Conservation (phyloP, 2,888 invertebrate genomes). For the Eupelmus urozonus region DNA sequence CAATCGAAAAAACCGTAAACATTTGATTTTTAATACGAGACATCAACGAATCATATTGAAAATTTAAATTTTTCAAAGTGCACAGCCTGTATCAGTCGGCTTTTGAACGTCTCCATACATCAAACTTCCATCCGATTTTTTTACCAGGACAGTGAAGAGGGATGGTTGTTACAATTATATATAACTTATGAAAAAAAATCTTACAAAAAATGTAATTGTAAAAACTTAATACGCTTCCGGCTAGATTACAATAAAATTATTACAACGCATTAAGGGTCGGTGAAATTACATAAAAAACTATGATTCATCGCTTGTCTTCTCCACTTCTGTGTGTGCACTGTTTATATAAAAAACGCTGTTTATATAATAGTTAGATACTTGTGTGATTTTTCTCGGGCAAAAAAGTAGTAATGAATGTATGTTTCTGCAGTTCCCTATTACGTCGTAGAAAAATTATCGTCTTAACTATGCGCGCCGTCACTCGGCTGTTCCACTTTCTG, state of each 20-base stretch:
- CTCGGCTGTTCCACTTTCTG: slow-evolving; percentile 29
- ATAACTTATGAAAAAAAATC: slow-evolving; percentile 53
- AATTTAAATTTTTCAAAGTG: slow-evolving; percentile 18
- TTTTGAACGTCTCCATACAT: slow-evolving; percentile 18
- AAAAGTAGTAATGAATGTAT: background rate
- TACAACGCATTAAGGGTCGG: slow-evolving; percentile 51
- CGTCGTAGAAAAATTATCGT: slow-evolving; percentile 67
- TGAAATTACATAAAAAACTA: slow-evolving; percentile 48
- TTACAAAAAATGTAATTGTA: slow-evolving; percentile 56
- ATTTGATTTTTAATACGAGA: slow-evolving; percentile 25
- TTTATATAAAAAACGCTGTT: slow-evolving; percentile 2
- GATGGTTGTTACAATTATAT: slow-evolving; percentile 42
- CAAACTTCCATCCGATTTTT: slow-evolving; percentile 45
- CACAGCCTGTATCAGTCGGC: background rate
- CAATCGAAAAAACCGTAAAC: slow-evolving; percentile 3
- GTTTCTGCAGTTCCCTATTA: slow-evolving; percentile 46
- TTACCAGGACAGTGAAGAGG: slow-evolving; percentile 32
- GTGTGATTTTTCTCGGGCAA: slow-evolving; percentile 12
- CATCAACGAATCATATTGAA: slow-evolving; percentile 2
- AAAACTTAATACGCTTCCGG: slow-evolving; percentile 56
- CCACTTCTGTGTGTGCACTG: slow-evolving; percentile 12
- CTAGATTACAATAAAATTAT: slow-evolving; percentile 58
- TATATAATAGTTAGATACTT: slow-evolving; percentile 8
- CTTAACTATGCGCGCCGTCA: slow-evolving; percentile 46
- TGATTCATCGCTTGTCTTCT: slow-evolving; percentile 46